Conservation (phyloP, 1,140 invertebrate genomes). For the Drosophila aff. region DNA sequence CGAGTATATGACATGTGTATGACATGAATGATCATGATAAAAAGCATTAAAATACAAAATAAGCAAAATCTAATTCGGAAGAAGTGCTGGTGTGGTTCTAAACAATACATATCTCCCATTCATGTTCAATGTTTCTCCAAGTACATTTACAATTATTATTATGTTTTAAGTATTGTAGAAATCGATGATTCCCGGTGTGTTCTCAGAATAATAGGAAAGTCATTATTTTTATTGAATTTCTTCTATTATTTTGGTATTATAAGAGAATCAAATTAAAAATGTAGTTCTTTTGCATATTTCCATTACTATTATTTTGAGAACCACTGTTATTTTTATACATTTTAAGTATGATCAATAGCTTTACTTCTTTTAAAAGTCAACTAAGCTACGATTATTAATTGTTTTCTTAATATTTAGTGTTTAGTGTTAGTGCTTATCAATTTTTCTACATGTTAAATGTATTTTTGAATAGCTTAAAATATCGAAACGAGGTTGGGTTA, state of each 20-base stretch:
- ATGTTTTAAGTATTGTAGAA: not conserved
- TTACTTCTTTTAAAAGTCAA: not conserved
- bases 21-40: not conserved
- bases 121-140: not conserved
- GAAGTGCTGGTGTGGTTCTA: not conserved
- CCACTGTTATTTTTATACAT: not conserved
- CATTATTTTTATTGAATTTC: not conserved
- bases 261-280: too few relatives aligned
- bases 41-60: not conserved
- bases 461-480: not conserved
- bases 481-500: too few relatives aligned
- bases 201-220: not conserved
- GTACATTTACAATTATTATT: not conserved
- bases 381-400: not conserved
- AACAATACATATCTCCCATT: not conserved
- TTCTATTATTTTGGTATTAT: too few relatives aligned
- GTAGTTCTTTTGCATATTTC: too few relatives aligned
- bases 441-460: not conserved
- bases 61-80: not conserved
- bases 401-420: not conserved
- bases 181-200: not conserved
- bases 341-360: not conserved
- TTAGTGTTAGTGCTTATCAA: not conserved
- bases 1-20: conserved; percentile 1
- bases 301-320: not conserved